phyloP scores from a whole-genome alignment of 2,888 invertebrate genomes.

The Frankliniella fusca region DNA sequence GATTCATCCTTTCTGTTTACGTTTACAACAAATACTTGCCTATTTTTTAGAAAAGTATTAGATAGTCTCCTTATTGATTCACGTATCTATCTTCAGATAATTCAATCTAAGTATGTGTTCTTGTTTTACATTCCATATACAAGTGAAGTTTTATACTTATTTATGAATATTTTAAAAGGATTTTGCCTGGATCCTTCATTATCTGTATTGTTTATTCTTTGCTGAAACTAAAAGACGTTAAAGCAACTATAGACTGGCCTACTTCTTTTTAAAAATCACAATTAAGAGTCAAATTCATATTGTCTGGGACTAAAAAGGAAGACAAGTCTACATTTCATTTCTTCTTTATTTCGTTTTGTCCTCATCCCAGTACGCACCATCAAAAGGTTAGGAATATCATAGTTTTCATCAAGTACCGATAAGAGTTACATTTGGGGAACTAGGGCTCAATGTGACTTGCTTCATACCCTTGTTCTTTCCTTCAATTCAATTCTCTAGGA shows the following conservation, averaged over 20 bases:
- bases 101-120: neutral
- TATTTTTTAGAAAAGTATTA: neutral
- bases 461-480: no score
- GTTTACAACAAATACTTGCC: neutral
- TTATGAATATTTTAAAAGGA: neutral
- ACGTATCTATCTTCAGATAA: neutral
- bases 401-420: no score
- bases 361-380: neutral
- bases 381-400: neutral
- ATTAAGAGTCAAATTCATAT: neutral
- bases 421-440: no score
- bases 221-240: neutral
- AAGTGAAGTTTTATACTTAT: neutral
- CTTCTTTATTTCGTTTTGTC: neutral
- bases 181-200: neutral
- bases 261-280: neutral
- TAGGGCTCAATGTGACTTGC: no score
- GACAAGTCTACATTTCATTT: neutral
- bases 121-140: neutral
- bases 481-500: no score
- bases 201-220: neutral
- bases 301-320: no score
- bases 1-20: neutral
- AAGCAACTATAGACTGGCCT: neutral
- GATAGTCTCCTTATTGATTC: neutral